Conservation (phyloP, 2,113 vertebrate genomes). For the Sula dactylatra region DNA sequence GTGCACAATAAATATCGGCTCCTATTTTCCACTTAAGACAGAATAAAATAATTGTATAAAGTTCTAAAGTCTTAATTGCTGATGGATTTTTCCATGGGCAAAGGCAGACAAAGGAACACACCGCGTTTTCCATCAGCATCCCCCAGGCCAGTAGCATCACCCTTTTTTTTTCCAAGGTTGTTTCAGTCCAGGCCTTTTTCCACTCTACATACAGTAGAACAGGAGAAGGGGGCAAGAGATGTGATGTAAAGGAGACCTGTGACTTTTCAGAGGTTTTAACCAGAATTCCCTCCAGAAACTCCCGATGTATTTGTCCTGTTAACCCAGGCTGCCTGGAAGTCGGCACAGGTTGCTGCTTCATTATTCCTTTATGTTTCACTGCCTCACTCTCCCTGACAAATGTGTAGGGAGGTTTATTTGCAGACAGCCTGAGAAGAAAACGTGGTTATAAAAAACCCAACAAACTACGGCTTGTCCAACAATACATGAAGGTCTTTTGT, state of each 20-base stretch:
- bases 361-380: not conserved
- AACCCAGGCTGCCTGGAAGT: not conserved
- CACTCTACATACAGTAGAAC: not conserved
- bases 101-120: not conserved
- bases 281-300: not conserved
- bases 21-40: not conserved
- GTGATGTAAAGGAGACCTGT: not conserved
- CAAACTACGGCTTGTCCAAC: not conserved
- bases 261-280: not conserved
- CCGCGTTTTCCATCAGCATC: not conserved
- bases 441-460: not conserved
- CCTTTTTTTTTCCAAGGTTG: not conserved
- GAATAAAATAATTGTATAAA: not conserved
- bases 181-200: not conserved
- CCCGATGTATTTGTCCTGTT: not conserved
- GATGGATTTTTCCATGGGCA: not conserved
- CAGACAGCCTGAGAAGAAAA: not conserved
- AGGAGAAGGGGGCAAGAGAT: not conserved
- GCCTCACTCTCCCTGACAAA: not conserved
- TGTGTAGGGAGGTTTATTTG: not conserved
- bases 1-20: not conserved
- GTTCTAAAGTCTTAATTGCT: not conserved
- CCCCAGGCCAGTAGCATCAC: not conserved
- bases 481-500: not conserved
- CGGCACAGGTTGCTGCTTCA: not conserved